Evolutionary conservation across 2,888 invertebrate genomes (phyloP), one percentile per base, ranked within the genome.

Genomic region (Pseudanteris insignis): DNA sequence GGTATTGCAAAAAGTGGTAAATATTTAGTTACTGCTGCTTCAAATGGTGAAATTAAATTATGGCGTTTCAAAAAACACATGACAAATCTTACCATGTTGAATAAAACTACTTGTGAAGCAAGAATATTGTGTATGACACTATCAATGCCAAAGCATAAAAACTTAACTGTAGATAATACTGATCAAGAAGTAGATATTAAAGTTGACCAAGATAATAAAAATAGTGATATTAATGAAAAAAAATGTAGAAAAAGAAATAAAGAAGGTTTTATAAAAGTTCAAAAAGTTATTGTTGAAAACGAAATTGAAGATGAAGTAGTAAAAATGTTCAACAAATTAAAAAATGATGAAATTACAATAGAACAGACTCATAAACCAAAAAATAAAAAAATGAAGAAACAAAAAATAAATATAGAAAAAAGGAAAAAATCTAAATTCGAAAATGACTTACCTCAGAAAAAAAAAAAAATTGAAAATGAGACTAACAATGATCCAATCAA

Each of bases 21-120:
- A 40, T 83, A 83, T 67, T 72, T 92, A 13, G 86, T 88, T 40
- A 87, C 91, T 21, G 88, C 88, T 10, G 89, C 91, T 3, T 94
- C 93, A 80, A 85, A 86, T 58, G 94, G 94, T 0, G 87, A 88
- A 72, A 81, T 94, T 34, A 91, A 90, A 80, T 79, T 92, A 0
- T 94, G 91, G 90, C 82, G 76, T 60, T 75, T 81, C 44, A 68
- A 28, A 38, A 77, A 68, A 66, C 4, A 18, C 6, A 18, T 3
- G 18, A 70, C 67, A 47, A 77, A 67, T 69, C 87, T 70, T 70
- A 79, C 69, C 24, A 67, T 76, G 28, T 47, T 80, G 10, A 77
- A 79, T 9, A 67, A 64, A 3, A 83, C 87, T 76, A 76, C 88
- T 63, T 84, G 86, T 26, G 83, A 82, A 48, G 81, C 83, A n/a